These are phyloP conservation scores for Felis catus DNA, from an alignment of 2,113 vertebrate genomes.

Conservation along the genomic window F.catus_Fca126_mat1.0 CM031419.1:219416501-219417000, in stretches of 20 bases:
- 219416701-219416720: neutral
- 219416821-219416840: neutral
- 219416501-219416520: neutral
- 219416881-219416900: neutral
- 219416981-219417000: too few species aligned
- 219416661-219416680: neutral
- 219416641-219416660: neutral
- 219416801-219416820: neutral
- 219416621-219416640: rapidly evolving
- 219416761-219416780: neutral
- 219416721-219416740: rapidly evolving
- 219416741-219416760: neutral
- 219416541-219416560: rapidly evolving
- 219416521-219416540: rapidly evolving
- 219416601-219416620: neutral
- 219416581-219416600: rapidly evolving
- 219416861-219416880: too few species aligned
- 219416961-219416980: too few species aligned
- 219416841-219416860: neutral
- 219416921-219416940: too few species aligned
- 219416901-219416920: too few species aligned
- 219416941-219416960: too few species aligned
- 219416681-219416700: neutral
- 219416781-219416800: rapidly evolving
- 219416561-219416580: rapidly evolving